These are phyloP conservation scores for Galleria mellonella DNA, from an alignment of 1,140 invertebrate species.

Conservation along the genomic window DNA sequence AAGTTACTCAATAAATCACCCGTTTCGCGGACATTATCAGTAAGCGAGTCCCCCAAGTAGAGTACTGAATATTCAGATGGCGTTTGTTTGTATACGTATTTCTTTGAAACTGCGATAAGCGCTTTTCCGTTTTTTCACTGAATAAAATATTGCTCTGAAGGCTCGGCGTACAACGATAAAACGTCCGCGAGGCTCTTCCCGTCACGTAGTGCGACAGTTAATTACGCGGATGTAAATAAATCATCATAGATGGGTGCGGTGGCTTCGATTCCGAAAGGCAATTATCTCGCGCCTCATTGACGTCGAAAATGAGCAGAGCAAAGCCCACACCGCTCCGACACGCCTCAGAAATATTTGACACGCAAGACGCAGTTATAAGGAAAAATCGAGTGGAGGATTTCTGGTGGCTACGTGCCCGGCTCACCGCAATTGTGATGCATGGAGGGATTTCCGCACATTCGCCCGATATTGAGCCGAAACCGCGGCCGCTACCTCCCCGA, in stretches of 20 bases:
- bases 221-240: slow-evolving; percentile 73
- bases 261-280: slow-evolving; percentile 63
- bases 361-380: slow-evolving; percentile 40
- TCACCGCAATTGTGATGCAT: slow-evolving; percentile 45
- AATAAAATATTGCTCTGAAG: slow-evolving; percentile 56
- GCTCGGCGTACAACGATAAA: slow-evolving; percentile 55
- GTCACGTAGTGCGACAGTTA: slow-evolving; percentile 71
- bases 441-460: slow-evolving; percentile 40
- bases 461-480: slow-evolving; percentile 30
- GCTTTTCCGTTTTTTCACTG: slow-evolving; percentile 46
- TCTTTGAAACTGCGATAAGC: slow-evolving; percentile 57
- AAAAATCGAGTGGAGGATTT: slow-evolving; percentile 51
- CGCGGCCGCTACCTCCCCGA: slow-evolving; percentile 21
- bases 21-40: slow-evolving; percentile 49
- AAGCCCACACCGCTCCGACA: slow-evolving; percentile 18
- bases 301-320: slow-evolving; percentile 56
- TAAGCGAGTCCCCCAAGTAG: slow-evolving; percentile 31
- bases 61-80: slow-evolving; percentile 52
- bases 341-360: slow-evolving; percentile 43
- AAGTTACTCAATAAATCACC: slow-evolving; percentile 47
- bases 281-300: slow-evolving; percentile 68
- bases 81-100: slow-evolving; percentile 63
- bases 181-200: slow-evolving; percentile 56
- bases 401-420: slow-evolving; percentile 34
- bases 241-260: slow-evolving; percentile 61